A percentile compares a stretch with the other conserved stretches of the same genome.
These are phyloP conservation scores for Otis tarda DNA, from an alignment of 2,113 vertebrate species.

Conservation along the genomic window DNA sequence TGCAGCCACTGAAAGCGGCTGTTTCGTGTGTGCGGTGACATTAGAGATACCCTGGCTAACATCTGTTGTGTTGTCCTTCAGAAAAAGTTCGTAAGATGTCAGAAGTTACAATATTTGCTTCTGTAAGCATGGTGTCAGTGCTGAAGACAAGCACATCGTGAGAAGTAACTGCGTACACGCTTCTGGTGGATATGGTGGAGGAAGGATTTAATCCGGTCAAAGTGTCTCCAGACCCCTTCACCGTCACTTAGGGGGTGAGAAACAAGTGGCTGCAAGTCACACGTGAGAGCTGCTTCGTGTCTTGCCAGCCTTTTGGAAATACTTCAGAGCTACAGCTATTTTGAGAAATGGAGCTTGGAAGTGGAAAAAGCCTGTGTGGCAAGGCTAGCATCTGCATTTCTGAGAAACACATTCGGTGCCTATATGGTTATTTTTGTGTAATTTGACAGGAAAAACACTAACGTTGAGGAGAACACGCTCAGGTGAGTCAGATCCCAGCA, in stretches of 20 bases:
- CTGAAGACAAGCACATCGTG: neutral
- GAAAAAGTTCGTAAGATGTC: neutral
- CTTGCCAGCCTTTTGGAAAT: constrained; percentile 3
- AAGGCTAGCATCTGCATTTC: neutral
- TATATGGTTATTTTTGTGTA: neutral
- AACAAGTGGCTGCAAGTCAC: neutral
- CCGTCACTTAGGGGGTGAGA: neutral
- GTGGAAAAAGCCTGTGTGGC: constrained; percentile 27
- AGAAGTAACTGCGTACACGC: neutral
- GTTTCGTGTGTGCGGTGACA: neutral
- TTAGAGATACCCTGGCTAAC: neutral
- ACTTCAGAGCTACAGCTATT: neutral
- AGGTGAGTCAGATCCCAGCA: neutral
- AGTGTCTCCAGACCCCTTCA: neutral
- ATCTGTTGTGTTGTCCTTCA: neutral
- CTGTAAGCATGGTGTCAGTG: neutral
- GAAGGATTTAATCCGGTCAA: neutral
- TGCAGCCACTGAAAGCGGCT: neutral
- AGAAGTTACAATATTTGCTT: neutral
- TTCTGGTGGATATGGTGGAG: neutral
- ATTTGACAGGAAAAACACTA: neutral
- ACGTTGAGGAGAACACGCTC: neutral
- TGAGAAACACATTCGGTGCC: neutral
- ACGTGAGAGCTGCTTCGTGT: neutral
- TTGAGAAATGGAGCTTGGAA: neutral